Evolutionary conservation across 2,113 vertebrate species (phyloP).

Genomic region (Sterrhoptilus dennistouni): DNA sequence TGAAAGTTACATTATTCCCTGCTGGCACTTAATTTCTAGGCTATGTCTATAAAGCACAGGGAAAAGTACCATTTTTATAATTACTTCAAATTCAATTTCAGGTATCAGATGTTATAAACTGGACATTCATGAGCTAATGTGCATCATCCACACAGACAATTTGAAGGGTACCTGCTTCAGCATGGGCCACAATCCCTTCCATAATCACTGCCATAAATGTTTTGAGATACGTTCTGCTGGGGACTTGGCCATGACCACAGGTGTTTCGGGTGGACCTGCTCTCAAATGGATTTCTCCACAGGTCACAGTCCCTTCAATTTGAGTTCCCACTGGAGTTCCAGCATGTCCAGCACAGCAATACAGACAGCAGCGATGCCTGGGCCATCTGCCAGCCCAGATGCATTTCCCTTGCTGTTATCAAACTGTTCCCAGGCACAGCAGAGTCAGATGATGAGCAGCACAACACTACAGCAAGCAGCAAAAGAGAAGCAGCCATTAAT

Average conservation of each 20-base stretch:
- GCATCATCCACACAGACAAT: neutral
- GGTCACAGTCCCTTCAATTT: neutral
- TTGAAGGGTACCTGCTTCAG: neutral
- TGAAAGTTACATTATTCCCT: neutral
- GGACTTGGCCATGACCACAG: neutral
- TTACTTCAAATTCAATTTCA: neutral
- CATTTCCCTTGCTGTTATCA: neutral
- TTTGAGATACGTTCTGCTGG: neutral
- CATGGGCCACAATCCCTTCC: neutral
- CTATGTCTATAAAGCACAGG: neutral
- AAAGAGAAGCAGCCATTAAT: neutral
- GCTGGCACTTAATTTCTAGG: neutral
- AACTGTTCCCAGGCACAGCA: neutral
- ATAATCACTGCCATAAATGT: rapidly evolving
- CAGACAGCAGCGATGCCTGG: neutral
- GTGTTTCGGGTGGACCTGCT: rapidly evolving
- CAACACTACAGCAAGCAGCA: neutral
- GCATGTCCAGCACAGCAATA: neutral
- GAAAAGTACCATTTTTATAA: neutral
- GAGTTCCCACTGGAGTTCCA: neutral
- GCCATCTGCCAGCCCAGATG: neutral
- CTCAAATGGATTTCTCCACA: neutral
- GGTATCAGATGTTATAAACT: neutral
- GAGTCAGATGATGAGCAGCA: neutral
- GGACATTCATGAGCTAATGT: neutral